Evolutionary conservation across 1,140 invertebrate species (phyloP).

Genomic region (Camponotus floridanus): DNA sequence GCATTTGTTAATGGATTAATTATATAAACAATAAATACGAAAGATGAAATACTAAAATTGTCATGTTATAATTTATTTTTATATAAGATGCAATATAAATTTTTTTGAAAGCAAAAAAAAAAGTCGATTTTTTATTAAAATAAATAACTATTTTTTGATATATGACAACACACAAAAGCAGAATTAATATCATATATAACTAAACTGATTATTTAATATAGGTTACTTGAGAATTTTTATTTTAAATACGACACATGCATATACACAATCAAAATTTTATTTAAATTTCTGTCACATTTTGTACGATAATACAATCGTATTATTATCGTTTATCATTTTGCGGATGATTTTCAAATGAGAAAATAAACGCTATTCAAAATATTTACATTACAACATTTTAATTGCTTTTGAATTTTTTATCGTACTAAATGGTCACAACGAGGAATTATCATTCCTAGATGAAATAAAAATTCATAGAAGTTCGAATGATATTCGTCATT

Average conservation of each 20-base stretch:
- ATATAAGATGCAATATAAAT: background rate
- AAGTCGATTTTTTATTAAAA: background rate
- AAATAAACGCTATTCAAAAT: conserved; percentile 24
- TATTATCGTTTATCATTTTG: conserved; percentile 26
- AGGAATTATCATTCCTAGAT: conserved; percentile 29
- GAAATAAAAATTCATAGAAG: conserved; percentile 50
- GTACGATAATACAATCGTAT: conserved; percentile 24
- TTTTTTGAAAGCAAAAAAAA: background rate
- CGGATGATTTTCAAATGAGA: conserved; percentile 17
- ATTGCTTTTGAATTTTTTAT: conserved; percentile 24
- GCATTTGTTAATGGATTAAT: background rate
- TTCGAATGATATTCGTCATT: conserved; percentile 19
- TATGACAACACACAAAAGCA: background rate
- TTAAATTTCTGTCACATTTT: conserved; percentile 3
- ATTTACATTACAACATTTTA: conserved; percentile 52
- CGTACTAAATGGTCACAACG: conserved; percentile 11
- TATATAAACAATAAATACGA: background rate
- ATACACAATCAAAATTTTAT: background rate
- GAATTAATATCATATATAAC: background rate
- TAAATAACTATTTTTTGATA: background rate
- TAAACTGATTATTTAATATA: conserved; percentile 3
- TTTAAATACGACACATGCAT: background rate
- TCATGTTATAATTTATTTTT: conserved; percentile 2
- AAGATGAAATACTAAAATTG: background rate
- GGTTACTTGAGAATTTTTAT: background rate